Conservation (phyloP, 2,797 vertebrate species). For the Mastacembelus armatus region DNA sequence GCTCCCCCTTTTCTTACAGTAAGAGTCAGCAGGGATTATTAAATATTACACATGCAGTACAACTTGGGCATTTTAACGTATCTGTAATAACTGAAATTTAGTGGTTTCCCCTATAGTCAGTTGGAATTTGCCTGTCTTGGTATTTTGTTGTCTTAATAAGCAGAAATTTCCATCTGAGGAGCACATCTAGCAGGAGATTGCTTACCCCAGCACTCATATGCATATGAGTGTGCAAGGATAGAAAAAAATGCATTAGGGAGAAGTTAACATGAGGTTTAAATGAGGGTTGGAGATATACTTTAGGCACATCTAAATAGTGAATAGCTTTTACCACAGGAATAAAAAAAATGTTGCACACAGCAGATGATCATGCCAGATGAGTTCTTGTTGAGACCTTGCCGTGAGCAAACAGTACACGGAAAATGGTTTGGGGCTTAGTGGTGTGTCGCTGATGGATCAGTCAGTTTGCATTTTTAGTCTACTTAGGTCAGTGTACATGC, state of each 20-base stretch:
- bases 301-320: conserved; percentile 11
- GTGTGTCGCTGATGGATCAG: conserved; percentile 25
- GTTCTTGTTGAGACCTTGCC: background rate
- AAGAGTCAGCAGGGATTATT: conserved; percentile 8
- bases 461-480: conserved; percentile 28
- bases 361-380: no score
- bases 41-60: conserved; percentile 15
- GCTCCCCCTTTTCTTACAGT: background rate
- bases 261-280: conserved; percentile 35
- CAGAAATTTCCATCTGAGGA: conserved; percentile 61
- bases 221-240: conserved; percentile 4
- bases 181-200: conserved; percentile 48
- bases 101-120: conserved; percentile 34
- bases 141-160: conserved; percentile 69
- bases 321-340: conserved; percentile 22
- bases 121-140: conserved; percentile 44
- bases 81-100: conserved; percentile 25
- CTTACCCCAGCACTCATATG: conserved; percentile 41
- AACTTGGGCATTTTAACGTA: conserved; percentile 21
- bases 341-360: background rate
- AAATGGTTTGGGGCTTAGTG: conserved; percentile 6
- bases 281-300: conserved; percentile 18
- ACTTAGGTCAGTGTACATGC: conserved; percentile 10
- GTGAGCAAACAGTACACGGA: background rate
- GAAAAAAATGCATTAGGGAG: conserved; percentile 12